Percentiles rank a stretch among this genome's conserved stretches.
Conservation (phyloP, 2,888 invertebrate species). For the Scaptodrosophila latifasciaeformis region DNA sequence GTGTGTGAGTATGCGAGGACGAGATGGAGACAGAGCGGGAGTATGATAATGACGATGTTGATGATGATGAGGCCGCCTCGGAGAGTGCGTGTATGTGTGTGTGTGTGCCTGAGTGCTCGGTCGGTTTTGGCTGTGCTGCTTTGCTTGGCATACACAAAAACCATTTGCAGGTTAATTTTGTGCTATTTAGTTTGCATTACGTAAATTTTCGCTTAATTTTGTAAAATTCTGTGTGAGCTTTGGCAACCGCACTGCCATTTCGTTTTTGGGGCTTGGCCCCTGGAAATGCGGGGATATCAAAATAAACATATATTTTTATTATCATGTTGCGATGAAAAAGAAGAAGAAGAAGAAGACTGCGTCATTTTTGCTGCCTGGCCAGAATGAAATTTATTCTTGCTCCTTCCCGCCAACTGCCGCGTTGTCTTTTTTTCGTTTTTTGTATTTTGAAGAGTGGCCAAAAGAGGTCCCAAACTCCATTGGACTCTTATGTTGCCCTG, state of each 20-base stretch:
- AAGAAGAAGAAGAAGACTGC: constrained; percentile 15
- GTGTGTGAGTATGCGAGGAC: not conserved
- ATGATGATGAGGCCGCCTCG: constrained; percentile 9
- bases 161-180: constrained; percentile 24
- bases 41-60: constrained; percentile 12
- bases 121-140: not conserved
- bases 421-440: too few relatives aligned
- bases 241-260: constrained; percentile 15
- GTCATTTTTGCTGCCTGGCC: constrained; percentile 14
- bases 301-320: constrained; percentile 25
- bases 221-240: constrained; percentile 18
- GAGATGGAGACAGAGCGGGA: too few relatives aligned
- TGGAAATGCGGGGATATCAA: constrained; percentile 20
- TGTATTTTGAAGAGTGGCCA: too few relatives aligned
- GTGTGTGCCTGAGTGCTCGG: too few relatives aligned
- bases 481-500: too few relatives aligned
- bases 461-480: too few relatives aligned
- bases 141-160: constrained; percentile 6
- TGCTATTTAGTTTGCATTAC: constrained; percentile 25
- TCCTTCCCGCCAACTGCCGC: too few relatives aligned
- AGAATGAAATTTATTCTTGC: too few relatives aligned
- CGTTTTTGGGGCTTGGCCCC: too few relatives aligned
- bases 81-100: too few relatives aligned
- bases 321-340: constrained; percentile 17
- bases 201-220: constrained; percentile 25